Base-by-base conservation (phyloP, 2,797 vertebrate species). In the Gymnopithys bicolor region DNA sequence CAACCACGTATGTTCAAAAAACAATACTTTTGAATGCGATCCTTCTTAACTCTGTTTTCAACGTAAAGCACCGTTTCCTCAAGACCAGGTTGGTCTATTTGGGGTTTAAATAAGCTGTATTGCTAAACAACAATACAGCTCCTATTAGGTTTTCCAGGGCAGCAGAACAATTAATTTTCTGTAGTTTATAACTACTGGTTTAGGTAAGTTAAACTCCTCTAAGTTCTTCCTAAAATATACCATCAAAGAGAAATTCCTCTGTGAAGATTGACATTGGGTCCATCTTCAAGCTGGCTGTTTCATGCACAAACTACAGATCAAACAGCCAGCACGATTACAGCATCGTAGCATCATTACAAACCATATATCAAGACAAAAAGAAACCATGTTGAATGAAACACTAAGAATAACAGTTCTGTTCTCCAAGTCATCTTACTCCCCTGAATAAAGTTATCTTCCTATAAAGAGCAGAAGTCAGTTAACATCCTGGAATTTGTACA, bases 1-100 rank as follows among this genome's bases (percentile, higher is more conserved):
- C 73, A 92, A 98, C 74, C 95, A 97, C 5, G 94, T 96, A 95
- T 77, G 95, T 96, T 97, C 97, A 97, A 97, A 92, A 97, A 96
- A 97, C 90, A 98, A 93, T 60, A 96, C 95, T 96, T 97, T 84
- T 93, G 96, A 98, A 97, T 49, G 91, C 13, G 67, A 96, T 81
- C 71, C 97, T 95, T 95, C 90, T 93, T 95, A 95, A 96, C 66
- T 94, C 53, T 84, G 86, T 56, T 70, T 46, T 95, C 84, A 79
- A 55, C 76, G 51, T 87, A 96, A 59, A 95, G 30, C 78, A 94
- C 64, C n/a, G 78, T 76, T 92, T 90, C 60, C 52, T 80, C 22
- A 63, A 55, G 1, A 25, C 51, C 53, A 91, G 49, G 45, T 41
- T 86, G 52, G 21, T 88, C 43, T 93, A 96, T 48, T 19, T 27